Base-by-base conservation (phyloP, 2,888 invertebrate species). In the Deilephila elpenor region DNA sequence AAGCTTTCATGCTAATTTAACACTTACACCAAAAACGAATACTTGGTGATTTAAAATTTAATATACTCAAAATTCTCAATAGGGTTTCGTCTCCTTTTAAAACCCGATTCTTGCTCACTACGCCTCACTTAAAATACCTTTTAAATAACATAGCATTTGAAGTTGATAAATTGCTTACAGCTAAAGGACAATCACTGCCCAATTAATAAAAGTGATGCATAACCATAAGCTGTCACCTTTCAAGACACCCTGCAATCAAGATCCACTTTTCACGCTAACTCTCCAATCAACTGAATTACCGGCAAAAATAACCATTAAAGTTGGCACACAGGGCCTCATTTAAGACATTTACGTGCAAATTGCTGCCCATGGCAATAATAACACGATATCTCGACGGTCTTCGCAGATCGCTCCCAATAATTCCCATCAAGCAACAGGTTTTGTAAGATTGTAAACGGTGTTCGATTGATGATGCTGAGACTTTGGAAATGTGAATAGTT, bases 351-450 rank as follows among this genome's bases (percentile, higher is more conserved):
- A 78, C 82, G 80, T 83, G 82, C 84, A 88, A 89, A 90, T 89
- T 87, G 86, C 84, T 79, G 86, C 85, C 82, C 76, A 76, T 74
- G 83, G 87, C 86, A 87, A 85, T 89, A 89, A 88, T 88, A 83
- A 85, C 84, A 81, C 79, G 82, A 84, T 87, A 86, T 85, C 86
- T 85, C 71, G 62, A 25, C 25, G 1, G 61, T 67, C 56, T 44
- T 64, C 37, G 73, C 61, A 71, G 64, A 73, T 73, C 71, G 71
- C 60, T 71, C 44, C 44, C 71, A 60, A 59, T 56, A 44, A 71
- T 44, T 59, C 71, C 67, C 67, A 67, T 67, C 59, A 71, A 59
- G 71, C 71, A 71, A 71, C 71, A 71, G 59, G 59, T 71, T 71
- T 67, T n/a, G 44, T 4, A 17, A 20, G 51, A 17, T 67, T 29